These are phyloP conservation scores for Neopipo cinnamomea DNA, from an alignment of 2,113 vertebrate species.

Conservation along the genomic window DNA sequence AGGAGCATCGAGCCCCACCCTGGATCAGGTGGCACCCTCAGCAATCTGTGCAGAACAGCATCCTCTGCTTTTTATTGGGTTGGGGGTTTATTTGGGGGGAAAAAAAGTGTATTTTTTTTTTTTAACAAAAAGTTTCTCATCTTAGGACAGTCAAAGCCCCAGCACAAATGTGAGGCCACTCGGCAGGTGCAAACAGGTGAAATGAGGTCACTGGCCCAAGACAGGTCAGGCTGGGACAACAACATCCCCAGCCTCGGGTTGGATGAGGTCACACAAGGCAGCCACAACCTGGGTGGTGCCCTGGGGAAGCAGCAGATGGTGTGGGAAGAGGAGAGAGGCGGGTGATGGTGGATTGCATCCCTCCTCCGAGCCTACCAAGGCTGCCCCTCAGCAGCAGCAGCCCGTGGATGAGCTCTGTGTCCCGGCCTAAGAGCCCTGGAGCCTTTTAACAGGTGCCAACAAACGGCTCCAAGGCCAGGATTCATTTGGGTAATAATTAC, in stretches of 20 bases:
- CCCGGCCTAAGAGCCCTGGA: not conserved
- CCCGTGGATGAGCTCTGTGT: not conserved
- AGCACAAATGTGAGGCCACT: not conserved
- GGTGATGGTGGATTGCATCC: not conserved
- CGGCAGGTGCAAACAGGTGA: accelerated
- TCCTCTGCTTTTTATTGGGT: not conserved
- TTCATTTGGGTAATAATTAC: slow-evolving; percentile 13
- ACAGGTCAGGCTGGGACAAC: not conserved
- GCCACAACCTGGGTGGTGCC: not conserved
- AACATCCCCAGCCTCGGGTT: not conserved
- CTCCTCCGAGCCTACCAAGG: not conserved
- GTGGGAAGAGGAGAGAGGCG: not conserved
- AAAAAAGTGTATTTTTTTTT: accelerated
- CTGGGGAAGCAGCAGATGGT: slow-evolving; percentile 16
- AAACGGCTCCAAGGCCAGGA: not conserved
- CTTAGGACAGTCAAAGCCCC: not conserved
- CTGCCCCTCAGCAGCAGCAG: not conserved
- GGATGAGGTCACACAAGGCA: not conserved
- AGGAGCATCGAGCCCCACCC: not conserved
- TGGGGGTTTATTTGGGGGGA: not conserved
- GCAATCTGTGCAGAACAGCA: accelerated
- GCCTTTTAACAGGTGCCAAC: not conserved
- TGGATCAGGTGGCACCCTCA: not conserved
- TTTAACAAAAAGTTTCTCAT: not conserved
- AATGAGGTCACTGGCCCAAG: accelerated